Evolutionary conservation across 2,797 vertebrate genomes (phyloP).

Genomic region (Bradypodion pumilum): DNA sequence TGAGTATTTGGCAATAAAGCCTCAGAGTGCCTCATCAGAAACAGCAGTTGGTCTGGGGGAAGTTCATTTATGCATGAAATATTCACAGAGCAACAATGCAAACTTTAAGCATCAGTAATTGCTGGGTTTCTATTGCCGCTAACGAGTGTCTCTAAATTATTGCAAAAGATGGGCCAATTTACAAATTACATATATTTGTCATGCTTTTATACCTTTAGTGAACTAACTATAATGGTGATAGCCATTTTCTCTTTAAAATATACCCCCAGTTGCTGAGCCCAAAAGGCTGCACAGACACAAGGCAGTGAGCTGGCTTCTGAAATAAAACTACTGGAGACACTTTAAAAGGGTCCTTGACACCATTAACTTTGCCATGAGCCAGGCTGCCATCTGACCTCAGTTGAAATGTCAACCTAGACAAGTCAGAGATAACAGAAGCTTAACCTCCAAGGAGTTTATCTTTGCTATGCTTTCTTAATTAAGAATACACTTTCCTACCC

Average conservation of each 20-base stretch:
- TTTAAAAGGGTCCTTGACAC: constrained; percentile 27
- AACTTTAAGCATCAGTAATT: constrained; percentile 86
- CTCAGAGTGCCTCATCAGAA: constrained; percentile 85
- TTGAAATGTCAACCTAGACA: not conserved
- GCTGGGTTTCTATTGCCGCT: constrained; percentile 82
- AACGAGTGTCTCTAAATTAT: constrained; percentile 85
- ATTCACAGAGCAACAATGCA: constrained; percentile 84
- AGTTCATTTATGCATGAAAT: constrained; percentile 89
- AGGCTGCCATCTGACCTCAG: not conserved
- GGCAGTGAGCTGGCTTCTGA: constrained; percentile 44
- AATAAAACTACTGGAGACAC: constrained; percentile 24
- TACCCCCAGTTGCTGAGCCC: constrained; percentile 58
- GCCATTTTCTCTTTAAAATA: constrained; percentile 66
- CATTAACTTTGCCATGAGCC: not conserved
- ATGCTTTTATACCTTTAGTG: constrained; percentile 82
- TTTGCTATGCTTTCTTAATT: not conserved
- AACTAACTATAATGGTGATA: constrained; percentile 75
- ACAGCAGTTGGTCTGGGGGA: constrained; percentile 83
- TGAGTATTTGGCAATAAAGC: constrained; percentile 86
- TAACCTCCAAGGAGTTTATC: not conserved
- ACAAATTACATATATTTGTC: constrained; percentile 84
- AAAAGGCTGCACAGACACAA: constrained; percentile 48
- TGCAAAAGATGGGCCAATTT: constrained; percentile 83
- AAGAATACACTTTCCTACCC: not conserved
- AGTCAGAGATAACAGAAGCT: constrained; percentile 5